Conservation (phyloP, 2,888 invertebrate species). For the Amitus sp. region DNA sequence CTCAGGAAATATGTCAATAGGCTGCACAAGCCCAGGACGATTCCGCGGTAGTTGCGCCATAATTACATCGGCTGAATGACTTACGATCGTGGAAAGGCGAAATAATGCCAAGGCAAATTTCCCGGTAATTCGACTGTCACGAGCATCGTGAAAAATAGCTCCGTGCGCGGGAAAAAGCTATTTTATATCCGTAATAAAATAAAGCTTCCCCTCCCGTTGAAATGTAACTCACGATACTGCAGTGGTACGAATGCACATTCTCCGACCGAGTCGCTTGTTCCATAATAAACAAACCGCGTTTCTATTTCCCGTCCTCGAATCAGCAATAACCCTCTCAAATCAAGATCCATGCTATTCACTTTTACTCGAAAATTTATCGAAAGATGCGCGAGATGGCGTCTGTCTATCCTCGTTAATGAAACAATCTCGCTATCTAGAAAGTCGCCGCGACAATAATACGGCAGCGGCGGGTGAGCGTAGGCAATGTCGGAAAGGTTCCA, state of each 20-base stretch:
- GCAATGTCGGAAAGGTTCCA: no score
- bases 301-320: constrained; percentile 3
- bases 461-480: constrained; percentile 46
- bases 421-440: constrained; percentile 38
- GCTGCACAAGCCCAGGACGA: no score
- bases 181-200: background rate
- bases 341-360: constrained; percentile 10
- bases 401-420: constrained; percentile 16
- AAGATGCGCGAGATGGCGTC: constrained; percentile 9
- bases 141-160: constrained; percentile 1
- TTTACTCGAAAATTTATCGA: constrained; percentile 17
- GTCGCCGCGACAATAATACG: constrained; percentile 32
- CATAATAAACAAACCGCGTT: constrained; percentile 13
- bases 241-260: background rate
- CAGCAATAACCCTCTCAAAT: constrained; percentile 15
- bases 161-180: background rate
- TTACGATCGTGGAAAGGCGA: background rate
- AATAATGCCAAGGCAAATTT: background rate
- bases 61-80: background rate
- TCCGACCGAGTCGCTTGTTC: constrained; percentile 1
- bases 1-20: no score
- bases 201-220: constrained; percentile 3
- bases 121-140: constrained; percentile 2
- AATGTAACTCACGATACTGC: constrained; percentile 2
- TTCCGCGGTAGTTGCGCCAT: background rate